Evolutionary conservation across 2,888 invertebrate species (phyloP).

Genomic region (Xanthia icteritia): DNA sequence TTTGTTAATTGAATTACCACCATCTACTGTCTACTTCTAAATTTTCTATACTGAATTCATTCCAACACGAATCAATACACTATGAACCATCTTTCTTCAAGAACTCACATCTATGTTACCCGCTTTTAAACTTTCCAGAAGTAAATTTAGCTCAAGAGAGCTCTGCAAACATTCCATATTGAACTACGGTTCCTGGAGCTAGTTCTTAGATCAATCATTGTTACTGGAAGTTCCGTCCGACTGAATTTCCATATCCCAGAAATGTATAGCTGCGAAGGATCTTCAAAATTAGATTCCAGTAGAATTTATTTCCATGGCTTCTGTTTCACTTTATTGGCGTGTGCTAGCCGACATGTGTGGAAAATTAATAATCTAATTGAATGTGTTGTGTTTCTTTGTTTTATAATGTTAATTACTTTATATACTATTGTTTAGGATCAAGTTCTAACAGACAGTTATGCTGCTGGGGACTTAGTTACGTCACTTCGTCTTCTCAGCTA

Average conservation of each 20-base stretch:
- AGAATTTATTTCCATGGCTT: constrained; percentile 8
- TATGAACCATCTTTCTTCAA: constrained; percentile 20
- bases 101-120: constrained; percentile 35
- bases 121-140: constrained; percentile 45
- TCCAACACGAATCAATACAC: constrained; percentile 7
- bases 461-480: not conserved
- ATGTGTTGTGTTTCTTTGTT: no score
- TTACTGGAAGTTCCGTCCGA: constrained; percentile 40
- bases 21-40: not conserved
- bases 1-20: not conserved
- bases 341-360: not conserved
- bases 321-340: not conserved
- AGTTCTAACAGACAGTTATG: not conserved
- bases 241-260: constrained; percentile 42
- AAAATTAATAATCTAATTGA: not conserved
- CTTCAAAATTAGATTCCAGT: constrained; percentile 4
- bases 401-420: not conserved
- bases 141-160: constrained; percentile 52
- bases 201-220: constrained; percentile 62
- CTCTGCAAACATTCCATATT: constrained; percentile 55
- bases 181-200: constrained; percentile 47
- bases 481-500: not conserved
- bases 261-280: constrained; percentile 14
- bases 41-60: not conserved
- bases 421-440: not conserved